Base-by-base conservation (phyloP, 2,888 invertebrate genomes). In the Chrysolina haemoptera region DNA sequence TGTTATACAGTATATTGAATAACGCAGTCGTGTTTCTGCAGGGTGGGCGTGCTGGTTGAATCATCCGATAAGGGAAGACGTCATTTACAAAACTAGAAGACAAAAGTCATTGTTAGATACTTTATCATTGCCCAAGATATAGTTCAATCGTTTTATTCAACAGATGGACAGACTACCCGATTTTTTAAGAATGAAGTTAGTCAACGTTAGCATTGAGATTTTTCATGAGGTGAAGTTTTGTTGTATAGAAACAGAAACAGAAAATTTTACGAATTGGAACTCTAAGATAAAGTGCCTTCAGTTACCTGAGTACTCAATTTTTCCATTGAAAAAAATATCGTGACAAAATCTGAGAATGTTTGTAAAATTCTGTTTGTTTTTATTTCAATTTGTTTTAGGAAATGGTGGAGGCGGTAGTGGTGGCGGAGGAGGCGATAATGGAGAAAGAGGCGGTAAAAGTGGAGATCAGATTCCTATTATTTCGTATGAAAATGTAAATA, bases 401-500 rank as follows among this genome's bases (percentile, higher is more conserved):
- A 59, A 63, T 63, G 78, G 77, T 27, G 78, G 79, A 35, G 78
- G 76, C 27, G 78, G 78, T 1, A 81, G 85, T 0, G 85, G 84
- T 20, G 85, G 86, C 40, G n/a, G 80, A 6, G 80, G 75, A 18
- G 83, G 78, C 12, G 82, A 81, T 3, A 85, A 81, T 48, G 82
- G 83, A 12, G 84, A 81, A 6, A 80, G 75, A 16, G 83, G 78
- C 11, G 82, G 81, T 2, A 85, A 81, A 46, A 84, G 83, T 35
- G 86, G 85, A 27, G 86, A 89, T 50, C 89, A 89, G 41, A 86
- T 71, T 89, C 91, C 68, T 35, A 91, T 91, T 40, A 80, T 91
- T 10, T 90, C 90, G 0, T 90, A 89, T 81, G 91, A 90, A 73
- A 90, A 90, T 79, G 90, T 89, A 70, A 91, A 91, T 80, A 90